These are phyloP conservation scores for Amblyjoppa fuscipennis DNA, from an alignment of 2,888 invertebrate species.

Conservation along the genomic window DNA sequence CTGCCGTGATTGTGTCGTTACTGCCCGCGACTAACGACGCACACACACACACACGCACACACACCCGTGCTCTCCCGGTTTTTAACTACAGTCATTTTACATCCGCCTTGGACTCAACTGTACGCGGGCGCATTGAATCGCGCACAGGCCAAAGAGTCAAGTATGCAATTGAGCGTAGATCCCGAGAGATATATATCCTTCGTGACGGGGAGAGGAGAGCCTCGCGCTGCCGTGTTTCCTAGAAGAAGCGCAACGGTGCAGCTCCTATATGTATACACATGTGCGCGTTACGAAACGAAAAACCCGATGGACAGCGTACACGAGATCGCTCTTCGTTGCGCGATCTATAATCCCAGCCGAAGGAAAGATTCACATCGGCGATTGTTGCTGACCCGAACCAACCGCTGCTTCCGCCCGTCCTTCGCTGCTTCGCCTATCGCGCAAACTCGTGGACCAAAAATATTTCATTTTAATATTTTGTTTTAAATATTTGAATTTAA, in stretches of 20 bases:
- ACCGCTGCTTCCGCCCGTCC: too few relatives aligned
- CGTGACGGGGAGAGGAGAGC: not conserved
- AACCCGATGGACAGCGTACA: constrained; percentile 5
- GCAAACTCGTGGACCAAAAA: too few relatives aligned
- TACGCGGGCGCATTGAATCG: constrained; percentile 53
- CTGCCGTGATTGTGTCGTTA: constrained; percentile 21
- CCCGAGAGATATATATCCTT: constrained; percentile 14
- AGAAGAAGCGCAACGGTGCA: constrained; percentile 11
- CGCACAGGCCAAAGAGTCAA: constrained; percentile 74
- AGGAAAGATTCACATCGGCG: constrained; percentile 13
- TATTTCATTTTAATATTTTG: too few relatives aligned
- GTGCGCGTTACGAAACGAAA: constrained; percentile 59
- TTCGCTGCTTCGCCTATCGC: too few relatives aligned
- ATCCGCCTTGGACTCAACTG: constrained; percentile 55
- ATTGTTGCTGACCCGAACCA: constrained; percentile 6
- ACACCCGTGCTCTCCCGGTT: constrained; percentile 14
- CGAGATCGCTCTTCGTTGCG: not conserved
- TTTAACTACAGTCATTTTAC: constrained; percentile 51
- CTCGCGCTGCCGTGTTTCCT: constrained; percentile 30
- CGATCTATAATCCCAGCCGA: not conserved
- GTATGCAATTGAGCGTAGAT: constrained; percentile 73
- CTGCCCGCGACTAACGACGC: not conserved
- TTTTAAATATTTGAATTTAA: too few relatives aligned
- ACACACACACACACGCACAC: not conserved
- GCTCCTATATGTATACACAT: constrained; percentile 14